Evolutionary conservation across 2,797 vertebrate genomes (phyloP), one percentile per base, ranked within the genome.

Genomic region (Neostethus bicornis): DNA sequence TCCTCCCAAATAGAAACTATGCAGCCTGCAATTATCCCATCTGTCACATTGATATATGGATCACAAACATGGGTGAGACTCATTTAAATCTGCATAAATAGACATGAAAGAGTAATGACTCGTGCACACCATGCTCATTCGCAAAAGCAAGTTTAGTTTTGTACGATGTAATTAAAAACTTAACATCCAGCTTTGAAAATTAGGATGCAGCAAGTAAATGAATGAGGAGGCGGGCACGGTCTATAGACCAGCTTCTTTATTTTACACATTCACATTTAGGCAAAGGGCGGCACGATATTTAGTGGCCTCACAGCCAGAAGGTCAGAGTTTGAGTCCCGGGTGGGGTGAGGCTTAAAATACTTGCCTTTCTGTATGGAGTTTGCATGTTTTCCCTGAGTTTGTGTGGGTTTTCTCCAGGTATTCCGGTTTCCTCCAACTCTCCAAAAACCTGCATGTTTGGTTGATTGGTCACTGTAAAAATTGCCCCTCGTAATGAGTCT

Each of bases 11-110:
- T 80, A 83, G 77, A 75, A 80, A 66, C 73, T 53, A 61, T 47
- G 35, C 2, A 80, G 61, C 48, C 77, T 81, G 72, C 76, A 85
- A 83, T 84, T 77, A 85, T 75, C 50, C 78, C 61, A 72, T 85
- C 70, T 66, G 43, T 77, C 56, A 51, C 67, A 70, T 51, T 80
- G 73, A 78, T 70, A 78, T 75, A 70, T 68, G 71, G 69, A 83
- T 73, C 65, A 65, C 49, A 77, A 63, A 73, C 66, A 69, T 11
- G 64, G 59, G 48, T 63, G 59, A 70, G 69, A 73, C 61, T 42
- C 32, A 72, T 69, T 41, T 37, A 42, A 70, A 69, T 79, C 72
- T 74, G 61, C 73, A 74, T 62, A 64, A 81, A 84, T 69, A 81
- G 61, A 78, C 73, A 78, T 73, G 55, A 75, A 78, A 73, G 66